A percentile compares a stretch with the other conserved stretches of the same genome.
phyloP scores from a whole-genome alignment of 1,140 invertebrate genomes.

The Bombus vancouverensis region DNA sequence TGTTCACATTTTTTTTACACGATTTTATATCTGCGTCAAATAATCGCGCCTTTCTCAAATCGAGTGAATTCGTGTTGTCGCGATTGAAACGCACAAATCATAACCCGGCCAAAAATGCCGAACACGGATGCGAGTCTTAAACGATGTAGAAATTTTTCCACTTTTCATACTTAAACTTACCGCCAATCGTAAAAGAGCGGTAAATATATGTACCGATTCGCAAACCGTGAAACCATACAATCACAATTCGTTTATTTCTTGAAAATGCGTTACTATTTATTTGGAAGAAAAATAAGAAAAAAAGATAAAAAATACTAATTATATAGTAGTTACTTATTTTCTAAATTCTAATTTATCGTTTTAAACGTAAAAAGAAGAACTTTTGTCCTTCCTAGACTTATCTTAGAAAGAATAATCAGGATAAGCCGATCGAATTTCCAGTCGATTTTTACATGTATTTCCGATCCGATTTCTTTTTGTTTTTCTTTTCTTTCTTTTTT shows the following conservation, averaged over 20 bases:
- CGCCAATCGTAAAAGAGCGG: neutral
- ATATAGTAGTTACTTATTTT: constrained; percentile 21
- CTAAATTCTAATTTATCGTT: constrained; percentile 18
- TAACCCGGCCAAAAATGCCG: too few species aligned
- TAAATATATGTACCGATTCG: constrained; percentile 3
- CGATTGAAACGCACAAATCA: constrained; percentile 44
- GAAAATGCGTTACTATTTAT: constrained; percentile 3
- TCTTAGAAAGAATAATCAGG: neutral
- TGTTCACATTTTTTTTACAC: constrained; percentile 36
- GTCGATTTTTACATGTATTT: neutral
- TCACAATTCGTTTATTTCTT: neutral
- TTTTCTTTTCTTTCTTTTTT: neutral
- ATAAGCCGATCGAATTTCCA: neutral
- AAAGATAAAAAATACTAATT: neutral
- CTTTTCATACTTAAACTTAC: constrained; percentile 31
- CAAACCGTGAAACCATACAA: constrained; percentile 15
- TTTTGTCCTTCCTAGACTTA: neutral
- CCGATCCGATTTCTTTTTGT: neutral
- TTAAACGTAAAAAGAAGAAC: neutral
- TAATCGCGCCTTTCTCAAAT: neutral
- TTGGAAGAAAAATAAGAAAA: constrained; percentile 24
- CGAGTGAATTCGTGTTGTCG: neutral
- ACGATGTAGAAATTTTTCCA: constrained; percentile 31
- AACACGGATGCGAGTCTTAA: neutral
- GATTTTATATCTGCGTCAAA: constrained; percentile 35